phyloP scores from a whole-genome alignment of 2,888 invertebrate species.

The Coelogynopora nodosa region DNA sequence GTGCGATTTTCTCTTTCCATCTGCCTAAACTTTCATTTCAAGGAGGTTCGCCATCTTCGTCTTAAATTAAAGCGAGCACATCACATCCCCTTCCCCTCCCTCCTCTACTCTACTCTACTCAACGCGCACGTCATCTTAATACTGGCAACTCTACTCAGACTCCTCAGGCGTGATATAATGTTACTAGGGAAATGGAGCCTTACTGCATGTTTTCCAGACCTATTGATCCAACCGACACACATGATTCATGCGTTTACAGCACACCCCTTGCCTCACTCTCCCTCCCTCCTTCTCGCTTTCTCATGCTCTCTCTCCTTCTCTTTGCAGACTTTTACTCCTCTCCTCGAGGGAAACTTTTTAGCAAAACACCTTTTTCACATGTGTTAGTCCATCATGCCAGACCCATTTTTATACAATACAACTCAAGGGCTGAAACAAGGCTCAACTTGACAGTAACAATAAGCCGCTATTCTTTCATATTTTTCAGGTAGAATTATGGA shows the following conservation, averaged over 20 bases:
- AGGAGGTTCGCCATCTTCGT: not conserved
- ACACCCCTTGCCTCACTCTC: not conserved
- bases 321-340: not conserved
- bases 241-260: not conserved
- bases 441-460: not conserved
- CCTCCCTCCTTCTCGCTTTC: not conserved
- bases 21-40: not conserved
- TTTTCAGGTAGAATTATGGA: no score
- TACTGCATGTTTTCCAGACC: conserved; percentile 25
- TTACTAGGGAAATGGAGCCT: conserved; percentile 18
- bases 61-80: conserved; percentile 2
- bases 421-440: not conserved
- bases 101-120: not conserved
- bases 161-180: conserved; percentile 29
- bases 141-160: not conserved
- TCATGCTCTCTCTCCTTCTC: not conserved
- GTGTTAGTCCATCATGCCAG: conserved; percentile 11
- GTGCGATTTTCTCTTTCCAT: not conserved
- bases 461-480: not conserved
- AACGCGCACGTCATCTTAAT: not conserved
- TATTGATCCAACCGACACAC: conserved; percentile 31
- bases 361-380: conserved; percentile 14
- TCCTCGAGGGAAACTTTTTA: not conserved
- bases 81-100: not conserved
- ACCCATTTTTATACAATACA: not conserved